Percentiles rank a stretch among this genome's conserved stretches.
phyloP scores from a whole-genome alignment of 2,797 vertebrate species.

The Falco biarmicus region DNA sequence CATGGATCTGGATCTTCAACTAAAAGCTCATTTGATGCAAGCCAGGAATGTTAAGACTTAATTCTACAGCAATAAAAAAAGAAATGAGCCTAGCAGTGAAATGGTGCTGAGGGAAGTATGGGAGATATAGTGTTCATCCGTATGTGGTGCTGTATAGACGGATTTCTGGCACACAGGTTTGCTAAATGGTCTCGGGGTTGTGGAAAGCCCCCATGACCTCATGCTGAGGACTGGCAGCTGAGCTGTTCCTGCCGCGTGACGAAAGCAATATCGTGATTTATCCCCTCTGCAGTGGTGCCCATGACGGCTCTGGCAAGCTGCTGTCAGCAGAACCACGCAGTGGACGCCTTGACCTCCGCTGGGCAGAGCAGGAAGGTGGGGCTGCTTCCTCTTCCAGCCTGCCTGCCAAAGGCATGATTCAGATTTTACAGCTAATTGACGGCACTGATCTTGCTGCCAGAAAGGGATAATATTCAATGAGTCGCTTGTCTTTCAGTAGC shows the following conservation, averaged over 20 bases:
- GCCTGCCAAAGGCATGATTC: slow-evolving; percentile 51
- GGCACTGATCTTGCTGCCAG: slow-evolving; percentile 50
- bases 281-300: not conserved
- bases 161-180: not conserved
- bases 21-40: not conserved
- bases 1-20: not conserved
- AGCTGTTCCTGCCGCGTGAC: not conserved
- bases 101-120: not conserved
- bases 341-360: not conserved
- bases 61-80: not conserved
- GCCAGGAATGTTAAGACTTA: not conserved
- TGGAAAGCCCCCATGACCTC: slow-evolving; percentile 10
- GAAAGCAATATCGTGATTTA: slow-evolving; percentile 2
- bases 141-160: not conserved
- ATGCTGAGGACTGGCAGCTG: not conserved
- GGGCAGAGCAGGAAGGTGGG: slow-evolving; percentile 60
- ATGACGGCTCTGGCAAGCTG: slow-evolving; percentile 9
- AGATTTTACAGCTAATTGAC: slow-evolving; percentile 52
- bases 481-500: not conserved
- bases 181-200: not conserved
- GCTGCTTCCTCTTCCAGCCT: slow-evolving; percentile 6
- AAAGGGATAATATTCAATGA: slow-evolving; percentile 25
- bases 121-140: not conserved
- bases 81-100: not conserved
- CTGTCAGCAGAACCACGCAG: not conserved